Evolutionary conservation across 1,140 invertebrate species (phyloP), one percentile per base, ranked within the genome.

Genomic region (Harpegnathos saltator): DNA sequence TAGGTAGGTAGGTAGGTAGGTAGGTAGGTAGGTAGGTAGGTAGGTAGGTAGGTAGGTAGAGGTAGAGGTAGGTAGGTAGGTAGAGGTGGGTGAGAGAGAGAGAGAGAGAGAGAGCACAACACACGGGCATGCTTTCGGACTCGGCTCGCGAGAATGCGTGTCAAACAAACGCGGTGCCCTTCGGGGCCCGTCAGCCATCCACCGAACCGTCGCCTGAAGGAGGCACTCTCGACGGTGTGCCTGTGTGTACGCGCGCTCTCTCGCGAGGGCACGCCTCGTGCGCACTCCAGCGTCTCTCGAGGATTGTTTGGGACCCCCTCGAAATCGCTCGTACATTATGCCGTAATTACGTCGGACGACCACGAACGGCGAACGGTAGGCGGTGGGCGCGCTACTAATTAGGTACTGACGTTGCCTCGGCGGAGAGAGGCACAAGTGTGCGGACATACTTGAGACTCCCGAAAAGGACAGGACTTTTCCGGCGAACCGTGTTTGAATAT

Each of bases 291-390:
- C 38, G 29, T 87, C 52, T 33, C 68, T 62, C 19, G 62, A 87
- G 68, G 73, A 73, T 72, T 85, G 68, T 82, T 66, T 85, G 61
- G 38, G 84, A 50, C 9, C 26, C 54, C 61, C 81, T 87, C 86
- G 85, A 87, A 87, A 86, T 87, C 85, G 85, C 61, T 56, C 73
- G 81, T 77, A 54, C 72, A 75, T 80, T 65, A 68, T 75, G 80
- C 56, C 65, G 68, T 87, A 87, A 87, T 87, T 87, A 87, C 85
- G 85, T 74, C 78, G 59, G 85, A 86, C 73, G 74, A 75, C 24
- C 26, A 71, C 29, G 63, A 54, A 33, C 65, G 22, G 26, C 52
- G 75, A 50, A 83, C 66, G 33, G 75, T 29, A 83, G 73, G 85
- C 80, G 72, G 81, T 73, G 86, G 81, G 86, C 26, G 54, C 59